A percentile compares a stretch with the other conserved stretches of the same genome.
These are phyloP conservation scores for Teleogryllus oceanicus DNA, from an alignment of 2,888 invertebrate genomes.

Conservation along the genomic window DNA sequence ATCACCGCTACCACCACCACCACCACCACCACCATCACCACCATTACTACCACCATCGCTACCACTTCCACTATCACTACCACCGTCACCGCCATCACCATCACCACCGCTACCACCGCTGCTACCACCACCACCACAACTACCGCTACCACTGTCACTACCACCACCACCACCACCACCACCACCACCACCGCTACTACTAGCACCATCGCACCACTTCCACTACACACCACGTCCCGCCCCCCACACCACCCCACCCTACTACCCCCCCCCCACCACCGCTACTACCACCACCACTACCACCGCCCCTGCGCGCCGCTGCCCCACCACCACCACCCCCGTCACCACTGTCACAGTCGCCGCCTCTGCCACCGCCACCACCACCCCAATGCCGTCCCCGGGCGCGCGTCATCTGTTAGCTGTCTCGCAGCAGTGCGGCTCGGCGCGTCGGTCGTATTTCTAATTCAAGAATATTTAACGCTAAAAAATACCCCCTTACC, in stretches of 20 bases:
- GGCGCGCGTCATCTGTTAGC: background rate
- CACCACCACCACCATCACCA: no score
- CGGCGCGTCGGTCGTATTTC: background rate
- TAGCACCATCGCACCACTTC: slow-evolving; percentile 40
- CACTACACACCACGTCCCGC: no score
- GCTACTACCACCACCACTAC: background rate
- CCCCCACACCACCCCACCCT: background rate
- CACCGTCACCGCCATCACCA: no score
- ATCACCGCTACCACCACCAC: no score
- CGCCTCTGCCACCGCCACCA: background rate
- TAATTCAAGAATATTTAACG: slow-evolving; percentile 18
- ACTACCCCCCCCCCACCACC: background rate
- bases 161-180: no score
- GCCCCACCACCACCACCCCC: background rate
- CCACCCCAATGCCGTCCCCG: background rate
- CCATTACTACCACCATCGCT: no score
- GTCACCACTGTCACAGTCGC: background rate
- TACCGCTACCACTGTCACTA: no score
- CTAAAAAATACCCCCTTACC: background rate
- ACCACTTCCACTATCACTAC: no score
- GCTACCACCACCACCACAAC: no score
- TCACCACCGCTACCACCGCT: no score
- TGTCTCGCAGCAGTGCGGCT: background rate
- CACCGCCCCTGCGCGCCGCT: background rate
- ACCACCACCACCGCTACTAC: no score